Conservation (phyloP, 2,113 vertebrate species). For the Ophiodon elongatus region DNA sequence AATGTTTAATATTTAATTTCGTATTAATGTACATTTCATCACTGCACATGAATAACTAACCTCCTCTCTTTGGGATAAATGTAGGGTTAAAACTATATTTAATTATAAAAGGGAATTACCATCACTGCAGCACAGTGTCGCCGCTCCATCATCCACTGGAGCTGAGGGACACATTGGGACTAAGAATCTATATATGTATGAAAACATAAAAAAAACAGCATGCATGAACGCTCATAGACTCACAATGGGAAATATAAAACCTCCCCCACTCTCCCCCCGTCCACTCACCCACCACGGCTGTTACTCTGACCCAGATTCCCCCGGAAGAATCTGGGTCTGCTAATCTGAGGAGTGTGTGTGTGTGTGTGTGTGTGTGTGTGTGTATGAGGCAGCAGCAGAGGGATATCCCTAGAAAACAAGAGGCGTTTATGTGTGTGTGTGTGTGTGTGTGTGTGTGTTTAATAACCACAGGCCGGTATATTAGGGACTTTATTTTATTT, state of each 20-base stretch:
- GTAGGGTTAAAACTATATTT: not conserved
- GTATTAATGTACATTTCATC: not conserved
- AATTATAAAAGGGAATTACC: not conserved
- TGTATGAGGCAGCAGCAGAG: not conserved
- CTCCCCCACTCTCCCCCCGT: slow-evolving; percentile 46
- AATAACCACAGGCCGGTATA: not conserved
- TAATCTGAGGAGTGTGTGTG: slow-evolving; percentile 5
- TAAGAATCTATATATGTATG: not conserved
- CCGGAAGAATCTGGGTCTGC: slow-evolving; percentile 20
- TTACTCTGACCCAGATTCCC: slow-evolving; percentile 68
- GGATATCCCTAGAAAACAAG: not conserved
- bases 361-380: not conserved
- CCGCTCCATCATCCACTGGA: no score
- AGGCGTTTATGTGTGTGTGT: not conserved
- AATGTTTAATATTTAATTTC: not conserved
- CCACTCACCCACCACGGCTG: slow-evolving; percentile 35
- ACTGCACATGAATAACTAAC: not conserved
- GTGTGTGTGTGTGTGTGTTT: not conserved
- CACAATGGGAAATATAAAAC: slow-evolving; percentile 34
- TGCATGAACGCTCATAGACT: slow-evolving; percentile 22
- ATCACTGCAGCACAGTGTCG: not conserved
- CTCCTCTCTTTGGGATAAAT: not conserved
- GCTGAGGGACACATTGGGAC: no score
- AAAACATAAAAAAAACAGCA: slow-evolving; percentile 8
- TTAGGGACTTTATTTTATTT: not conserved